phyloP scores from a whole-genome alignment of 2,113 vertebrate species.

The Larimichthys polyactis region DNA sequence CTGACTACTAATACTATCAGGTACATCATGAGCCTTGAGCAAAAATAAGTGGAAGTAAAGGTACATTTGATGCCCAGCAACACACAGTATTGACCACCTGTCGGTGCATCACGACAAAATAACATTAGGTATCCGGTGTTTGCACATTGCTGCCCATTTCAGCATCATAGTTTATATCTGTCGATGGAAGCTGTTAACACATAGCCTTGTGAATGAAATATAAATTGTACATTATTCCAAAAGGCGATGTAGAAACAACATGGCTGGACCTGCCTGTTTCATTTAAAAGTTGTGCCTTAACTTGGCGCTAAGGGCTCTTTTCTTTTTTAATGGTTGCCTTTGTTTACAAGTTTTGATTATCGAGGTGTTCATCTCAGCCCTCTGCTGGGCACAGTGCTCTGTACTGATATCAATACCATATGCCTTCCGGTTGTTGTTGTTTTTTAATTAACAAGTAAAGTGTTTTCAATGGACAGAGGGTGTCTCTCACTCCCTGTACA shows the following conservation, averaged over 20 bases:
- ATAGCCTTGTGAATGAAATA: slow-evolving; percentile 19
- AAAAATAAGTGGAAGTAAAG: not conserved
- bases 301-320: slow-evolving; percentile 19
- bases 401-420: slow-evolving; percentile 21
- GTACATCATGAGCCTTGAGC: not conserved
- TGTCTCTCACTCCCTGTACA: too few species aligned
- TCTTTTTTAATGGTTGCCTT: slow-evolving; percentile 23
- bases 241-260: slow-evolving; percentile 32
- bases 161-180: not conserved
- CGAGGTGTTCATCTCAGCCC: slow-evolving; percentile 35
- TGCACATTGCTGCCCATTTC: not conserved
- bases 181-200: not conserved
- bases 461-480: too few species aligned
- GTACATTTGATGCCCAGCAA: not conserved
- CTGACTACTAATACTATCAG: too few species aligned
- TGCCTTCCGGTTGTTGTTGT: not conserved
- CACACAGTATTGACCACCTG: not conserved
- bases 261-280: slow-evolving; percentile 60
- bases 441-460: not conserved
- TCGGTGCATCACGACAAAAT: not conserved
- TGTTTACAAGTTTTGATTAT: slow-evolving; percentile 31
- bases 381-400: slow-evolving; percentile 21
- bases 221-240: slow-evolving; percentile 10
- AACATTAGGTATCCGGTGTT: not conserved
- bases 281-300: slow-evolving; percentile 53